Percentiles rank a stretch among this genome's conserved stretches.
Conservation (phyloP, 2,888 invertebrate genomes). For the Campaea margaritaria region DNA sequence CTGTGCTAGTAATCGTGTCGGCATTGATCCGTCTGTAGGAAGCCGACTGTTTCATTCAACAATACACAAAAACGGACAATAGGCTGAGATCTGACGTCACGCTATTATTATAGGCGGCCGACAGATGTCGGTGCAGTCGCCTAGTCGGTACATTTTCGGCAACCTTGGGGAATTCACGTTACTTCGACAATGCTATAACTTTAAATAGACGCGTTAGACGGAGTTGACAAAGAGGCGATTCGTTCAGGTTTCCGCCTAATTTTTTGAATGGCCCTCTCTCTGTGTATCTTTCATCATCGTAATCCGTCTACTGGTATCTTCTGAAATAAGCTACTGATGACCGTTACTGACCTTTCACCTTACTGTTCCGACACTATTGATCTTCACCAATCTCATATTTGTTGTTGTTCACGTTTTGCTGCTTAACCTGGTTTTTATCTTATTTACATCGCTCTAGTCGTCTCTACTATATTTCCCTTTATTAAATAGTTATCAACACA, state of each 20-base stretch:
- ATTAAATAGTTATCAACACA: neutral
- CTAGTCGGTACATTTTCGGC: slow-evolving; percentile 59
- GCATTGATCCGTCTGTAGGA: slow-evolving; percentile 34
- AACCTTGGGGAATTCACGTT: slow-evolving; percentile 78
- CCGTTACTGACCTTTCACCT: no score
- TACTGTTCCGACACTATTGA: no score
- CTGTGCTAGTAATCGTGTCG: slow-evolving; percentile 16
- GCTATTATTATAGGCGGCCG: slow-evolving; percentile 35
- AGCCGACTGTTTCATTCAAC: slow-evolving; percentile 36
- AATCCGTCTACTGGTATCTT: neutral
- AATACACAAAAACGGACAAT: slow-evolving; percentile 37
- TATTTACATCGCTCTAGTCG: no score
- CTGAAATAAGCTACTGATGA: no score
- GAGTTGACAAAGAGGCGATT: slow-evolving; percentile 25
- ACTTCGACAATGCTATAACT: slow-evolving; percentile 27
- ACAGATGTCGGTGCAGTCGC: slow-evolving; percentile 30
- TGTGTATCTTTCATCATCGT: slow-evolving; percentile 36
- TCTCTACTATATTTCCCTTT: neutral
- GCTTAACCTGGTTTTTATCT: no score
- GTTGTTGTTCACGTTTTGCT: no score
- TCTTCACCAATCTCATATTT: no score
- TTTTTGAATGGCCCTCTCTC: slow-evolving; percentile 5
- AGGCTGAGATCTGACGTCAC: slow-evolving; percentile 35
- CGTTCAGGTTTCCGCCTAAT: slow-evolving; percentile 22
- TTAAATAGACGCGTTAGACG: slow-evolving; percentile 17